Evolutionary conservation across 2,113 vertebrate genomes (phyloP).

Genomic region (Leuciscus idus): DNA sequence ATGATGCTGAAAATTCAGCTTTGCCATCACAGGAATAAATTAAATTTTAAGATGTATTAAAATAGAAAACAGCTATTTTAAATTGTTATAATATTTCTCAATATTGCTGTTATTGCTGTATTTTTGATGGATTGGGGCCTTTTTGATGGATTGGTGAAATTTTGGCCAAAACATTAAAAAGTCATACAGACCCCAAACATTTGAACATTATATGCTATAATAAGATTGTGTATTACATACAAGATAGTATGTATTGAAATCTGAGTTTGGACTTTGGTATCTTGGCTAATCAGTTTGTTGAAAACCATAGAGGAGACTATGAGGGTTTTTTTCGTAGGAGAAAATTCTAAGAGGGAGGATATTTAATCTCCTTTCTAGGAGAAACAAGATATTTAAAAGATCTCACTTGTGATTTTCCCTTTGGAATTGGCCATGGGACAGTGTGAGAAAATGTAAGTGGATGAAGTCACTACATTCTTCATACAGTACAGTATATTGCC

Average conservation of each 20-base stretch:
- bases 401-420: background rate
- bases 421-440: background rate
- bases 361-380: background rate
- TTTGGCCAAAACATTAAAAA: background rate
- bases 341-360: background rate
- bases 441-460: constrained; percentile 1
- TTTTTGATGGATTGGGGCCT: no score
- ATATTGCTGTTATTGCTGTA: background rate
- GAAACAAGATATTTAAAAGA: background rate
- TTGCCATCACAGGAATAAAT: background rate
- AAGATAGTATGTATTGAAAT: background rate
- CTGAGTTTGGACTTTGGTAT: background rate
- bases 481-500: background rate
- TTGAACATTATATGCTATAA: background rate
- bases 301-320: background rate
- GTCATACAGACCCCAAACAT: background rate
- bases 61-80: no score
- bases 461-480: constrained; percentile 28
- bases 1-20: no score
- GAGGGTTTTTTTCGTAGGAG: background rate
- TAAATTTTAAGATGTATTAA: background rate
- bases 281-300: background rate
- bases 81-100: background rate
- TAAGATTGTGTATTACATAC: background rate
- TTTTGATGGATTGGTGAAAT: no score